Conservation (phyloP, 2,113 vertebrate genomes). For the Dicrurus megarhynchus region DNA sequence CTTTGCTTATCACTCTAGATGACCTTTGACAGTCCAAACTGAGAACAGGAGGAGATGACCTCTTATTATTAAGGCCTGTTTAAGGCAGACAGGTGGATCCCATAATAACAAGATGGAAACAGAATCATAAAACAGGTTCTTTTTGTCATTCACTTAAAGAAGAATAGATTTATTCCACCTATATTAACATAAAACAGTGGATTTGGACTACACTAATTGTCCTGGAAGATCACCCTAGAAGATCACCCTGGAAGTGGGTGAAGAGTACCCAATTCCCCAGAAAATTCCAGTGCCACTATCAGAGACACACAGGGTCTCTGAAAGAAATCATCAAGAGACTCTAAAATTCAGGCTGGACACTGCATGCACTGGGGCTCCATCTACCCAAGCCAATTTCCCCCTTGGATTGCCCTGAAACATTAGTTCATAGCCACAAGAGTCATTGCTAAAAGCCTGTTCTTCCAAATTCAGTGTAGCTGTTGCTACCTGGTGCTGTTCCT, state of each 20-base stretch:
- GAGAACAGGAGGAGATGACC: not conserved
- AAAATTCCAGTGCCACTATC: not conserved
- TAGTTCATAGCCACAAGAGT: fast-evolving
- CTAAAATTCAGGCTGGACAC: not conserved
- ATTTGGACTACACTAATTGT: not conserved
- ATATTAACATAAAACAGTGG: not conserved
- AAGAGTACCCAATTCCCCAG: fast-evolving
- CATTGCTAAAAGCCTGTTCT: not conserved
- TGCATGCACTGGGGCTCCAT: not conserved
- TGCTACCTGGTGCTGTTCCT: not conserved
- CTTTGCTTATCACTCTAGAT: not conserved
- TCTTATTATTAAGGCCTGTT: not conserved
- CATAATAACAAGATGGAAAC: not conserved
- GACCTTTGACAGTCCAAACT: not conserved
- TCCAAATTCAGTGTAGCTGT: not conserved
- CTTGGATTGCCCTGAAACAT: not conserved
- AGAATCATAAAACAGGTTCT: not conserved
- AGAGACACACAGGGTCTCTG: not conserved
- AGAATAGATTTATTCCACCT: not conserved
- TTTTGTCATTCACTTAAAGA: not conserved
- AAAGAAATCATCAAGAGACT: not conserved
- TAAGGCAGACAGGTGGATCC: not conserved
- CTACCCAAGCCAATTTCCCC: not conserved
- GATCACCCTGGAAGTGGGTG: not conserved
- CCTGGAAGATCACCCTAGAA: not conserved